Conservation (phyloP, 2,888 invertebrate genomes). For the Scaptomyza caliginosa region DNA sequence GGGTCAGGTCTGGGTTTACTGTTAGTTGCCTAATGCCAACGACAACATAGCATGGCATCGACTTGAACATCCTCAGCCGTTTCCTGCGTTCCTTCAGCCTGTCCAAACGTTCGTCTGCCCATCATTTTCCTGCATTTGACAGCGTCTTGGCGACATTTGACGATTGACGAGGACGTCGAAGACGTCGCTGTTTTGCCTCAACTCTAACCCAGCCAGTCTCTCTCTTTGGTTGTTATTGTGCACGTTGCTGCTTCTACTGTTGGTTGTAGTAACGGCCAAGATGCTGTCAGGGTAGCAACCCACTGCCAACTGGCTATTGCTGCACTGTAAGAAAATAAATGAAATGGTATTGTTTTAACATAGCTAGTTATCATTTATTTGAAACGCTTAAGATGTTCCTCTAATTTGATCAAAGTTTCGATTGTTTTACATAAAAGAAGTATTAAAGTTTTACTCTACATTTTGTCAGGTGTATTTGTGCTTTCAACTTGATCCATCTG, state of each 20-base stretch:
- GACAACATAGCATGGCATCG: constrained; percentile 68
- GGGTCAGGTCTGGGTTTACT: constrained; percentile 30
- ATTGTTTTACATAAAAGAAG: too few species aligned
- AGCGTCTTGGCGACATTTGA: constrained; percentile 79
- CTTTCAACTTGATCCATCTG: constrained; percentile 15
- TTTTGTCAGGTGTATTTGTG: background rate
- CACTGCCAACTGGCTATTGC: background rate
- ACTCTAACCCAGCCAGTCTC: constrained; percentile 1
- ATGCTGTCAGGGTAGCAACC: constrained; percentile 36
- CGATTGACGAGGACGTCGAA: constrained; percentile 81
- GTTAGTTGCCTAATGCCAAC: constrained; percentile 77
- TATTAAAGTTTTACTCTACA: too few species aligned
- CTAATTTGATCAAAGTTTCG: too few species aligned
- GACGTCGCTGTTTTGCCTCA: constrained; percentile 27
- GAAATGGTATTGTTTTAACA: background rate
- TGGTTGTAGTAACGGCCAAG: constrained; percentile 60
- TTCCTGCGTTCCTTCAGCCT: constrained; percentile 37
- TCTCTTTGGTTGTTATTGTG: constrained; percentile 50
- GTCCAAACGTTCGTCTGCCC: constrained; percentile 44
- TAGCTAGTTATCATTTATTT: background rate
- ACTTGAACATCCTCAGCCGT: constrained; percentile 42
- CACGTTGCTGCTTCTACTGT: constrained; percentile 22
- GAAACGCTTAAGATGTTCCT: too few species aligned
- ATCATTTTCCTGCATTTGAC: constrained; percentile 75
- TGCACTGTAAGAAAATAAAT: background rate